These are phyloP conservation scores for Crotalus viridis DNA, from an alignment of 2,113 vertebrate species.

Conservation along the genomic window DNA sequence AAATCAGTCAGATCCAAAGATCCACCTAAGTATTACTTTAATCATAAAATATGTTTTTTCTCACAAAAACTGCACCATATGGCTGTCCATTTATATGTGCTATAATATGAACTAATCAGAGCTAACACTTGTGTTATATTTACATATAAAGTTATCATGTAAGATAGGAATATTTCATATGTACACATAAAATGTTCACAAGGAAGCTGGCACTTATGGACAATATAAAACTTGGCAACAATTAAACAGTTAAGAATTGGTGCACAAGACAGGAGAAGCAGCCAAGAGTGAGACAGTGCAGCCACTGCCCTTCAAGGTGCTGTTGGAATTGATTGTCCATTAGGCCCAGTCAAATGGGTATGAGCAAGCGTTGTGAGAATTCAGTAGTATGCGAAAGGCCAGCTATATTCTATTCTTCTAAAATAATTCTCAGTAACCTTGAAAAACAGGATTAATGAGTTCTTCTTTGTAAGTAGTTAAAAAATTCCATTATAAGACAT, in stretches of 20 bases:
- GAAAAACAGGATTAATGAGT: not conserved
- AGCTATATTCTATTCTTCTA: not conserved
- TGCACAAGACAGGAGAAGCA: not conserved
- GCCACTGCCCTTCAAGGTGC: not conserved
- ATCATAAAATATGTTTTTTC: not conserved
- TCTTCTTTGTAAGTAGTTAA: not conserved
- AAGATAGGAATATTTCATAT: not conserved
- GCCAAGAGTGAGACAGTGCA: rapidly evolving
- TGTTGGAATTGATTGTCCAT: not conserved
- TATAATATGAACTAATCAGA: not conserved
- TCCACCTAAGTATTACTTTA: not conserved
- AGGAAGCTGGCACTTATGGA: not conserved
- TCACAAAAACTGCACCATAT: not conserved
- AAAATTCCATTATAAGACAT: not conserved
- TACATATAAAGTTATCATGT: not conserved
- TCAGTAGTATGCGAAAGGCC: not conserved
- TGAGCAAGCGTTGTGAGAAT: not conserved
- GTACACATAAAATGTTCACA: not conserved
- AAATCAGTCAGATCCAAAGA: not conserved
- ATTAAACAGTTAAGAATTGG: not conserved
- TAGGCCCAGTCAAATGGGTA: not conserved
- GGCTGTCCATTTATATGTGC: not conserved
- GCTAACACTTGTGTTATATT: not conserved
- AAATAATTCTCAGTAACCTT: not conserved
- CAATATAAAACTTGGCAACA: not conserved